Base-by-base conservation (phyloP, 2,797 vertebrate genomes). In the Sebastes wilsoni region DNA sequence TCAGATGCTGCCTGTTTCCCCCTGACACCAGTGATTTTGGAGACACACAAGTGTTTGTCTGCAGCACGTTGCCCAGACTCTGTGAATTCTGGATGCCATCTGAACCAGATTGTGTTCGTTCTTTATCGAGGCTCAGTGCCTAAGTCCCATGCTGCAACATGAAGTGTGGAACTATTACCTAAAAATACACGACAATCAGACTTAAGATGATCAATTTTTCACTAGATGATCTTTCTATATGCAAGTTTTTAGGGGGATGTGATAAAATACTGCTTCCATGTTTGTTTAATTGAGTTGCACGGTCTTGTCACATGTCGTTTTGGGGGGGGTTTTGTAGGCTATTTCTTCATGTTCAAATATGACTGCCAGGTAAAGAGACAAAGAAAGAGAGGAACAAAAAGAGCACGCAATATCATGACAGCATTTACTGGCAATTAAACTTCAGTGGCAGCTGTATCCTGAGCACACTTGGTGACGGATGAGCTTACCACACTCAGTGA, bases 41-140 rank as follows among this genome's bases (percentile, higher is more conserved):
- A 94, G 92, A 92, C 92, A 92, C 88, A 92, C 85, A 88, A 89
- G 90, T 93, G 92, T 93, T 95, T 94, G 92, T 93, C 93, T 93
- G 88, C 82, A 91, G 80, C 87, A 88, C 87, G 84, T 87, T 89
- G 92, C 90, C 88, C 88, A 88, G 90, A 90, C 90, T 88, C 85
- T 79, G 87, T 85, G 87, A 88, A 89, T 92, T 80, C 90, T 92
- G 90, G 86, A 92, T 85, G 91, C 88, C 89, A 89, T 90, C 86
- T 90, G 87, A 93, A 91, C 87, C 89, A 91, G 89, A 91, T 88
- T 94, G 92, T 88, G 86, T 91, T 88, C 64, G 1, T 83, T 90
- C 76, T 84, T 86, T 81, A 84, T 77, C 12, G 46, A 79, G 88
- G 87, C 84, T 88, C 87, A 78, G 56, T 70, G 68, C 77, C 82